Conservation (phyloP, 2,113 vertebrate species). For the Vidua macroura region DNA sequence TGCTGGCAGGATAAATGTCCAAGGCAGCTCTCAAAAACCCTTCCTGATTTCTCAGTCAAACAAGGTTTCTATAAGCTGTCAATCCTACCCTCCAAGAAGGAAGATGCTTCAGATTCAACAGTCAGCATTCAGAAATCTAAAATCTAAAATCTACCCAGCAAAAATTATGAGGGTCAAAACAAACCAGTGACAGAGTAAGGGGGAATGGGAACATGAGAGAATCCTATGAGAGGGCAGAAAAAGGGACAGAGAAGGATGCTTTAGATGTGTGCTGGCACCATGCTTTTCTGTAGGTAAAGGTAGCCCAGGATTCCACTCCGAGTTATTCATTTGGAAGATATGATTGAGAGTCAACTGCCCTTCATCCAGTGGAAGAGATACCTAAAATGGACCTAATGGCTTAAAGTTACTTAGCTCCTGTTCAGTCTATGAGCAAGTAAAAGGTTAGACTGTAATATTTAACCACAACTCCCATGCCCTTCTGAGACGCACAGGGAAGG, state of each 20-base stretch:
- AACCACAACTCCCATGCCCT: not conserved
- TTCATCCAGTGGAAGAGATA: not conserved
- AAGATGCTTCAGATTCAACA: not conserved
- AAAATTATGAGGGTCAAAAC: not conserved
- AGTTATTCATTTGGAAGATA: not conserved
- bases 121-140: not conserved
- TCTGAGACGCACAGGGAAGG: not conserved
- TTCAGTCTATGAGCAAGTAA: not conserved
- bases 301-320: not conserved
- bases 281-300: not conserved
- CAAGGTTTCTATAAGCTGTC: not conserved
- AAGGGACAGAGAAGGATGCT: not conserved
- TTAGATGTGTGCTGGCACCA: not conserved
- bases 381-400: not conserved
- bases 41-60: not conserved
- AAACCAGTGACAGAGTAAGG: not conserved
- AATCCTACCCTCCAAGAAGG: not conserved
- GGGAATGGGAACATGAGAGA: not conserved
- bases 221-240: not conserved
- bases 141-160: not conserved
- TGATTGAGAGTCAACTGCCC: not conserved
- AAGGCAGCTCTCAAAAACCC: not conserved
- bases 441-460: conserved; percentile 9
- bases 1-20: not conserved
- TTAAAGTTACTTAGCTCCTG: not conserved